Evolutionary conservation across 2,113 vertebrate species (phyloP).

Genomic region (Tupaia chinensis): DNA sequence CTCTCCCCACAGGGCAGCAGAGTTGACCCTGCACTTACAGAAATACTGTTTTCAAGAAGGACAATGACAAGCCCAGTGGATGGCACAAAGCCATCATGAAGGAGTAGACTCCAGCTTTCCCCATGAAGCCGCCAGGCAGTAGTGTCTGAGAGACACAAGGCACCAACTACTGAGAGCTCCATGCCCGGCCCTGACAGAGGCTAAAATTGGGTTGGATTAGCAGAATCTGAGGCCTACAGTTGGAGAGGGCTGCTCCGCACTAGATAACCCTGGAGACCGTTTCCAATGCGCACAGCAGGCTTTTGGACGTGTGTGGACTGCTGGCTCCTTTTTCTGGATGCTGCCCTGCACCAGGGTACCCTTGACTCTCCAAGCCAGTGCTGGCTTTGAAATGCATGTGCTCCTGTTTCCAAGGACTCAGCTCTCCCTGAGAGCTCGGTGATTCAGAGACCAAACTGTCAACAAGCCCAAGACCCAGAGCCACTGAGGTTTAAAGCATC

Average conservation of each 20-base stretch:
- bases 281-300: constrained; percentile 70
- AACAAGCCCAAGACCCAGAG: constrained; percentile 63
- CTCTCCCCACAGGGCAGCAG: not conserved
- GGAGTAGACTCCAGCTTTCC: not conserved
- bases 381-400: constrained; percentile 82
- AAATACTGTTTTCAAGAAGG: not conserved
- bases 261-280: constrained; percentile 73
- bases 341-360: constrained; percentile 77
- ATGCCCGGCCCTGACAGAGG: not conserved
- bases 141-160: not conserved
- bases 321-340: constrained; percentile 84
- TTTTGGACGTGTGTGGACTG: constrained; percentile 81
- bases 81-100: not conserved
- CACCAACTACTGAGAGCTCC: not conserved
- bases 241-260: constrained; percentile 67
- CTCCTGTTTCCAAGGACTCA: constrained; percentile 71
- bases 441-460: constrained; percentile 77
- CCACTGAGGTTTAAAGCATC: not conserved
- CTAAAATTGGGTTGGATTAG: constrained; percentile 63
- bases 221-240: constrained; percentile 21
- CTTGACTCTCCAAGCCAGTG: constrained; percentile 74
- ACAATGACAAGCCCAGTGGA: not conserved
- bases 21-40: not conserved
- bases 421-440: constrained; percentile 66
- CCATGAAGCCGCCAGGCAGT: not conserved